Percentiles rank a stretch among this genome's conserved stretches.
Evolutionary conservation across 2,888 invertebrate genomes (phyloP).

Genomic region (Acronicta aceris): DNA sequence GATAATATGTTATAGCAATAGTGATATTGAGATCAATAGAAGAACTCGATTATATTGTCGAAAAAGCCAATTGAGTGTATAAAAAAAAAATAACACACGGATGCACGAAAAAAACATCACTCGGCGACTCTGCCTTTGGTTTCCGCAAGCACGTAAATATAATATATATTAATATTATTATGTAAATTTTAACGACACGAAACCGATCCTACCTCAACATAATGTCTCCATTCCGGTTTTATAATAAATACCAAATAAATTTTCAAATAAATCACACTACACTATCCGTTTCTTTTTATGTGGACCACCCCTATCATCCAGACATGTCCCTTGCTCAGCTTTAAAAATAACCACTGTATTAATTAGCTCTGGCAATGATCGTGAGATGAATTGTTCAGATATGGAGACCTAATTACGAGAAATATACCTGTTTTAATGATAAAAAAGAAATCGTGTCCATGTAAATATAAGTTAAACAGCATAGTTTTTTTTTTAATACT

Average conservation of each 20-base stretch:
- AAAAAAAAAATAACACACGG: too few species aligned
- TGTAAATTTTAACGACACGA: background rate
- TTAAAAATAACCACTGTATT: conserved; percentile 55
- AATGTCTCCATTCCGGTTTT: conserved; percentile 2
- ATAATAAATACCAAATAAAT: background rate
- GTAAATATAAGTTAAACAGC: conserved; percentile 39
- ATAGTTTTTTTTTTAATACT: too few species aligned
- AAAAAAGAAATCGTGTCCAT: conserved; percentile 32
- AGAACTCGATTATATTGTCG: too few species aligned
- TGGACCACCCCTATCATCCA: conserved; percentile 5
- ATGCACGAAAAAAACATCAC: too few species aligned
- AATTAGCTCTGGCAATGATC: conserved; percentile 56
- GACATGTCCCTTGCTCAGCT: conserved; percentile 9
- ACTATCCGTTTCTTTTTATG: conserved; percentile 14
- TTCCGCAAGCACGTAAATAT: too few species aligned
- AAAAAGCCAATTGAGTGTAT: too few species aligned
- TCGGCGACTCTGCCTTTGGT: too few species aligned
- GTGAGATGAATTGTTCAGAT: conserved; percentile 58
- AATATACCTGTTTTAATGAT: conserved; percentile 52
- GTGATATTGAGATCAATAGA: too few species aligned
- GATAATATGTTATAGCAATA: too few species aligned
- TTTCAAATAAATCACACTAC: background rate
- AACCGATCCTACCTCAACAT: background rate
- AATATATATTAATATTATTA: background rate
- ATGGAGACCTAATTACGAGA: conserved; percentile 54